phyloP scores from a whole-genome alignment of 2,888 invertebrate genomes.

The Deroplatys truncata region DNA sequence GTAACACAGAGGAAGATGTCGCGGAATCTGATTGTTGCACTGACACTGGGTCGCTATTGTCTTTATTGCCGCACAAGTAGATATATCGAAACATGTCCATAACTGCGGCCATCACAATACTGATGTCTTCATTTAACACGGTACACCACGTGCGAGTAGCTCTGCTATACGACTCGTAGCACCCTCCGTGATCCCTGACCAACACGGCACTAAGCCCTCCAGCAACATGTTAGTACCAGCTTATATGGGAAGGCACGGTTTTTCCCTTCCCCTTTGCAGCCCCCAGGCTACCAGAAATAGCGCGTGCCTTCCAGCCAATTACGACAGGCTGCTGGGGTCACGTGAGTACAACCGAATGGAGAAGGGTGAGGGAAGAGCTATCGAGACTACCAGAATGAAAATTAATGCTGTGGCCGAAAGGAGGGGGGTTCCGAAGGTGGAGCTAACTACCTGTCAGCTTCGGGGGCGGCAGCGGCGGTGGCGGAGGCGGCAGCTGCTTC shows the following conservation, averaged over 20 bases:
- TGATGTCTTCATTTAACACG: neutral
- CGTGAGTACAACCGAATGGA: constrained; percentile 17
- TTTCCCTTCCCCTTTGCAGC: neutral
- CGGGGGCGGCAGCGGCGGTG: neutral
- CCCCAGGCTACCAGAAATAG: neutral
- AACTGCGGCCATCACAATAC: constrained; percentile 19
- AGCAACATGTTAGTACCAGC: constrained; percentile 19
- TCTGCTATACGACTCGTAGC: neutral
- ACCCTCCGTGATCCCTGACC: neutral
- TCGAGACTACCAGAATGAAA: constrained; percentile 5
- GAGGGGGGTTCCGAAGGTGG: constrained; percentile 1
- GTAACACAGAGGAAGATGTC: constrained; percentile 1
- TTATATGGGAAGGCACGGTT: constrained; percentile 20
- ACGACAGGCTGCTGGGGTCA: constrained; percentile 15
- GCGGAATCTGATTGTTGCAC: neutral
- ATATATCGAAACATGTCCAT: constrained; percentile 31
- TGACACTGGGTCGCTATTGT: neutral
- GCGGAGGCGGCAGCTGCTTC: neutral
- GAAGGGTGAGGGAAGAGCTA: neutral
- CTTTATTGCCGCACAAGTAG: constrained; percentile 27
- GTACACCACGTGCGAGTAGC: neutral
- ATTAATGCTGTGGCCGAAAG: neutral
- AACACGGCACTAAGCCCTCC: constrained; percentile 9
- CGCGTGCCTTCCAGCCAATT: constrained; percentile 30
- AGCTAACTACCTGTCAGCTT: neutral